phyloP scores from a whole-genome alignment of 1,140 invertebrate genomes.

The Hylaeus volcanicus region DNA sequence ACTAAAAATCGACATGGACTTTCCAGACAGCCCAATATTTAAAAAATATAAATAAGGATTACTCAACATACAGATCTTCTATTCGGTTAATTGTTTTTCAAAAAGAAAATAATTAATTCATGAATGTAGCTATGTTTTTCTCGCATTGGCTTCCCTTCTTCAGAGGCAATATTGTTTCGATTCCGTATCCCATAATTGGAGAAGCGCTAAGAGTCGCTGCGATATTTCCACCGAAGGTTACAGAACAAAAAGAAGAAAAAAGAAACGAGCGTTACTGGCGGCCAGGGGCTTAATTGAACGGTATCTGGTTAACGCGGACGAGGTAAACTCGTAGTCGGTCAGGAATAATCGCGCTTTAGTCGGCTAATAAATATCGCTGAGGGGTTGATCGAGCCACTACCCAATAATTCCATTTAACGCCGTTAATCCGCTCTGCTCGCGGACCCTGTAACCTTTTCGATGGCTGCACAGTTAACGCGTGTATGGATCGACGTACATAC shows the following conservation, averaged over 20 bases:
- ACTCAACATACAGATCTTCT: no score
- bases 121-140: no score
- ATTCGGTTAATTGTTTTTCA: no score
- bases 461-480: not conserved
- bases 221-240: not conserved
- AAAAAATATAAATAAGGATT: no score
- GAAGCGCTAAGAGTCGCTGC: not conserved
- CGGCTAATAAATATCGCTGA: slow-evolving; percentile 67
- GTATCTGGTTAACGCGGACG: slow-evolving; percentile 48
- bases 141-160: no score
- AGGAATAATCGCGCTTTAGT: slow-evolving; percentile 59
- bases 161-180: not conserved
- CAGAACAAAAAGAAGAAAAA: not conserved
- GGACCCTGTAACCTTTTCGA: slow-evolving; percentile 16
- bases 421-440: slow-evolving; percentile 55
- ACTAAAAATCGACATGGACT: no score
- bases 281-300: slow-evolving; percentile 36
- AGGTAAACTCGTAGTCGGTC: slow-evolving; percentile 22
- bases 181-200: not conserved
- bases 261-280: not conserved
- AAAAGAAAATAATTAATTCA: no score
- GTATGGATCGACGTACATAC: not conserved
- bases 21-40: no score
- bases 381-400: slow-evolving; percentile 59
- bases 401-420: slow-evolving; percentile 67